Evolutionary conservation across 2,888 invertebrate species (phyloP).

Genomic region (Leucoptera coffeella): DNA sequence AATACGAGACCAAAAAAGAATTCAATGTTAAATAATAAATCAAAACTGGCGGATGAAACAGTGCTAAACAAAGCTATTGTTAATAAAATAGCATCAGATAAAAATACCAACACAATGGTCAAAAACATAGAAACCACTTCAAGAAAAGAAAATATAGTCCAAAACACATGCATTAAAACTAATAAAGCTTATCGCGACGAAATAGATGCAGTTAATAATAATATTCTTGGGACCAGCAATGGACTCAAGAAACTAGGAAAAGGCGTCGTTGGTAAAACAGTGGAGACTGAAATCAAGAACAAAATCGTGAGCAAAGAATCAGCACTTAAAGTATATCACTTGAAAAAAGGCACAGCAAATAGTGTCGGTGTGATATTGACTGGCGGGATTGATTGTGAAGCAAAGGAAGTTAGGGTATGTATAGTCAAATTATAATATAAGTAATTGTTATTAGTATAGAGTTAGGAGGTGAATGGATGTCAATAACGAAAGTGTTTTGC

Average conservation of each 20-base stretch:
- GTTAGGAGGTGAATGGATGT: too few species aligned
- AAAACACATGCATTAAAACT: too few species aligned
- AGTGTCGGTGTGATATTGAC: conserved; percentile 84
- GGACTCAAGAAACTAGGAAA: too few species aligned
- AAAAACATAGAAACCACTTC: conserved; percentile 30
- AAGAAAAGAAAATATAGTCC: not conserved
- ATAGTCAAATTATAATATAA: too few species aligned
- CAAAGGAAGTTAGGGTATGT: conserved; percentile 89
- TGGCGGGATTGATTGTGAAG: conserved; percentile 86
- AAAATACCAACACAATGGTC: conserved; percentile 28
- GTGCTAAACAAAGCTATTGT: conserved; percentile 18
- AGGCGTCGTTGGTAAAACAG: too few species aligned
- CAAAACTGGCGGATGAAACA: conserved; percentile 22
- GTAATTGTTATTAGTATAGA: too few species aligned
- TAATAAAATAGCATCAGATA: too few species aligned
- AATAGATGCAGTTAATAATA: too few species aligned
- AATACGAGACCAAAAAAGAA: conserved; percentile 39
- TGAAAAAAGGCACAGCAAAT: conserved; percentile 28
- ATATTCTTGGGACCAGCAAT: too few species aligned
- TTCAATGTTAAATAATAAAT: conserved; percentile 29
- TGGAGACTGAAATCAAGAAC: not conserved
- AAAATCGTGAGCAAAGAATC: not conserved
- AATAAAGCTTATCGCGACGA: not conserved
- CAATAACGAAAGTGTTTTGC: too few species aligned
- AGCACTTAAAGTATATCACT: not conserved